Evolutionary conservation across 2,113 vertebrate genomes (phyloP).

Genomic region (Promerops cafer): DNA sequence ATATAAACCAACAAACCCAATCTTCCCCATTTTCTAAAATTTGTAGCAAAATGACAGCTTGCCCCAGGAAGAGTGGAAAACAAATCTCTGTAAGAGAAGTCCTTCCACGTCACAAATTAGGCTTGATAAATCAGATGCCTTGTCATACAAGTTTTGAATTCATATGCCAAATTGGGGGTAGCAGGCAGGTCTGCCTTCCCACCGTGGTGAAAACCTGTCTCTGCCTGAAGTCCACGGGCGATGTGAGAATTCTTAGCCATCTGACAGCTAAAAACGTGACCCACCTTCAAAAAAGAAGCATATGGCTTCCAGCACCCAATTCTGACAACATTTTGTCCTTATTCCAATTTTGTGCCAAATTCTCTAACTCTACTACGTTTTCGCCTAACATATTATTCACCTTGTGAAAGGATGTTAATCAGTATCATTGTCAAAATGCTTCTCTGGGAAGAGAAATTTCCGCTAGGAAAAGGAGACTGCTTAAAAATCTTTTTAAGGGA

Average conservation of each 20-base stretch:
- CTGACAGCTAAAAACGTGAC: slow-evolving; percentile 59
- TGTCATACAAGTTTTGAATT: background rate
- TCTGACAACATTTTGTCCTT: slow-evolving; percentile 64
- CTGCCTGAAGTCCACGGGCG: slow-evolving; percentile 22
- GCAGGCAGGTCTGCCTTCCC: slow-evolving; percentile 12
- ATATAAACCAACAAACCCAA: background rate
- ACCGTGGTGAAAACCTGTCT: slow-evolving; percentile 40
- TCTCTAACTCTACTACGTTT: slow-evolving; percentile 44
- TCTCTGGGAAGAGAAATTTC: background rate
- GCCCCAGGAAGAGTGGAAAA: background rate
- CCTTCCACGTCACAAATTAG: slow-evolving; percentile 26
- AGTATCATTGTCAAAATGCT: slow-evolving; percentile 30
- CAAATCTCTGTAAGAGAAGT: background rate
- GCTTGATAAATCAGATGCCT: slow-evolving; percentile 7
- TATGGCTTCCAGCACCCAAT: slow-evolving; percentile 59
- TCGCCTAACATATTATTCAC: slow-evolving; percentile 50
- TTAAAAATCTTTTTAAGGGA: background rate
- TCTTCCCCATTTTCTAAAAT: background rate
- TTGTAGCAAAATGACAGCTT: background rate
- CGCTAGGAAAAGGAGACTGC: background rate
- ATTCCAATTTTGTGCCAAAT: slow-evolving; percentile 65
- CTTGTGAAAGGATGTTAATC: slow-evolving; percentile 56
- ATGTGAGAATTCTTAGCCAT: slow-evolving; percentile 25
- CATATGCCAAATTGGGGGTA: background rate
- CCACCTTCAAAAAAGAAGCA: slow-evolving; percentile 58